Evolutionary conservation across 2,888 invertebrate species (phyloP).

Genomic region (Polyploca ridens): DNA sequence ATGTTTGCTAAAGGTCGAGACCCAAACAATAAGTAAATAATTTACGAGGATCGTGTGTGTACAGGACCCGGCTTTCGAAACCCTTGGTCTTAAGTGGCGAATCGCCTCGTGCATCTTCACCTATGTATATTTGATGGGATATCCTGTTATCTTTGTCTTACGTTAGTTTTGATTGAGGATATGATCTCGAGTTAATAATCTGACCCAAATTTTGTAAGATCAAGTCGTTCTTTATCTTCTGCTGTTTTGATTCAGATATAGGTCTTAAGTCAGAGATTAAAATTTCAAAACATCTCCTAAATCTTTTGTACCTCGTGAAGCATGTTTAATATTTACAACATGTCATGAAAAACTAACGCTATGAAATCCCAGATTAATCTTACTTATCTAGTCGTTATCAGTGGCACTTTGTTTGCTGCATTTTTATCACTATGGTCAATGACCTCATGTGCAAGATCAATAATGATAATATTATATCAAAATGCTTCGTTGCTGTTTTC

Average conservation of each 20-base stretch:
- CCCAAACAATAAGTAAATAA: constrained; percentile 9
- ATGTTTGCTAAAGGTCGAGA: constrained; percentile 5
- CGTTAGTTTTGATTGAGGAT: not conserved
- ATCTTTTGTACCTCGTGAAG: not conserved
- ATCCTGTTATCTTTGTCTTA: not conserved
- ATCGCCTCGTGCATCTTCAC: constrained; percentile 1
- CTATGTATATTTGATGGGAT: constrained; percentile 6
- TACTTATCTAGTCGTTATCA: constrained; percentile 3
- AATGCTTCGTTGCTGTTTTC: not conserved
- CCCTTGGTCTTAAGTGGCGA: not conserved
- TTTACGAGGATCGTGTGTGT: constrained; percentile 2
- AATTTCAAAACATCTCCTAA: not conserved
- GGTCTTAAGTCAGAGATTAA: not conserved
- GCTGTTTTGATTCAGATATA: not conserved
- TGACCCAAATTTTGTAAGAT: not conserved
- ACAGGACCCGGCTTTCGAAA: constrained; percentile 2
- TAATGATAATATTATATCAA: not conserved
- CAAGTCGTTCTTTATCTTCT: not conserved
- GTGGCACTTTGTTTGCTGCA: constrained; percentile 3
- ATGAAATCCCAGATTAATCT: not conserved
- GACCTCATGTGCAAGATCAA: not conserved
- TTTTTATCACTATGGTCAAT: not conserved
- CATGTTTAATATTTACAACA: not conserved
- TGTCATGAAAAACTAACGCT: not conserved
- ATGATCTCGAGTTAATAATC: not conserved